Evolutionary conservation across 1,140 invertebrate genomes (phyloP), one percentile per base, ranked within the genome.

Genomic region (Drosophila orosa): DNA sequence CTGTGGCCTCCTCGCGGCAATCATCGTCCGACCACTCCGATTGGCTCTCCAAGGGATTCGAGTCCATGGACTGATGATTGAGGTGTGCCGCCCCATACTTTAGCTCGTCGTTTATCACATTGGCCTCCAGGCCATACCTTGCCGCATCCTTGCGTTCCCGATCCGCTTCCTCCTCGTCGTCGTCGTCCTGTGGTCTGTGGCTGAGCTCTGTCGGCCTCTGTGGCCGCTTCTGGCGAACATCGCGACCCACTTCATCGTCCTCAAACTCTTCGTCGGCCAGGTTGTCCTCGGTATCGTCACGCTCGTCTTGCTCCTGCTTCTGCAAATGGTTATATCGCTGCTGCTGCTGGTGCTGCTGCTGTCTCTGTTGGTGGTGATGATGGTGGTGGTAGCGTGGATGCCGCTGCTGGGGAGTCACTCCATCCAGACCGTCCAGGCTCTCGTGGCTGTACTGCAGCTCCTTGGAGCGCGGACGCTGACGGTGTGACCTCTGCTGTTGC

Each of bases 21-120:
- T 94, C 94, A 57, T 95, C 95, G 72, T 95, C 95, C 69, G 95
- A 96, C 96, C 96, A 97, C 90, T 96, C 96, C 27, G 95, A 96
- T 78, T 95, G 95, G 92, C 95, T 96, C 80, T 94, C 94, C 47
- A 92, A 57, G 6, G 85, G 91, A 91, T 92, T 92, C 44, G 91
- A 92, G 75, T 92, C 91, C 78, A 91, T 78, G 63, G 91, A 92
- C 63, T 92, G 91, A 68, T 92, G 90, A 58, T 91, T 91, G 55
- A 87, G 87, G 80, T 92, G 91, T 7, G 86, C 78, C 56, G 92
- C 92, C 55, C 91, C 91, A 72, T 91, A 92, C 63, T 92, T 92
- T 10, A 92, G 78, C 69, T 91, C 91, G 78, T 92, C 91, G 58
- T 92, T 92, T 91, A 92, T 92, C 87, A 92, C 90, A 92, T 92